A percentile compares a stretch with the other conserved stretches of the same genome.
Conservation (phyloP, 1,140 invertebrate genomes). For the Euwallacea fornicatus region DNA sequence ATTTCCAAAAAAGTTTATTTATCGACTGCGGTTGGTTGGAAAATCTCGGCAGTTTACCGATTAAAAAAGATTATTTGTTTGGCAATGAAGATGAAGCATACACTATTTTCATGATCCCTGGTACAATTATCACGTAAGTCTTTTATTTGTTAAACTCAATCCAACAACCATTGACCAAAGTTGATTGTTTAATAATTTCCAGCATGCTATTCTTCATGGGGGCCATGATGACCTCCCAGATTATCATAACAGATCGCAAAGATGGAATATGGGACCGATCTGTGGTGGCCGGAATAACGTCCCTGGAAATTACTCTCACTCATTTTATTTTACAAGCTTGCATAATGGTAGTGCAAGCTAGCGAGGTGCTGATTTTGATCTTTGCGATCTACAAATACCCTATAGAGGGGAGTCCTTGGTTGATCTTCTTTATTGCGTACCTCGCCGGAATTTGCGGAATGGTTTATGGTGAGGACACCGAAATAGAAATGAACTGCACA, state of each 20-base stretch:
- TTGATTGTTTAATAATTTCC: conserved; percentile 33
- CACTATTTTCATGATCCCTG: conserved; percentile 75
- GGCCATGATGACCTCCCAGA: conserved; percentile 73
- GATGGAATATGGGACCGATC: conserved; percentile 79
- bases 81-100: conserved; percentile 67
- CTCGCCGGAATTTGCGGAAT: conserved; percentile 59
- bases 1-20: conserved; percentile 60
- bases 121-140: conserved; percentile 71
- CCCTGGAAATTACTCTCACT: conserved; percentile 62
- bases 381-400: conserved; percentile 55
- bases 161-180: neutral
- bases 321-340: conserved; percentile 75
- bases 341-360: conserved; percentile 64
- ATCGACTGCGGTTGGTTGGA: conserved; percentile 60
- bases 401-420: conserved; percentile 52
- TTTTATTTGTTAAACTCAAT: conserved; percentile 7
- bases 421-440: conserved; percentile 47
- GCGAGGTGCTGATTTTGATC: conserved; percentile 59
- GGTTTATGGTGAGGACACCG: conserved; percentile 53
- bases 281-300: conserved; percentile 68
- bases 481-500: neutral
- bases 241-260: conserved; percentile 78
- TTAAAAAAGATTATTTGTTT: conserved; percentile 70
- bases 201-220: conserved; percentile 81
- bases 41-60: conserved; percentile 60